Evolutionary conservation across 2,113 vertebrate genomes (phyloP).

Genomic region (Petrocephalus zakoni): DNA sequence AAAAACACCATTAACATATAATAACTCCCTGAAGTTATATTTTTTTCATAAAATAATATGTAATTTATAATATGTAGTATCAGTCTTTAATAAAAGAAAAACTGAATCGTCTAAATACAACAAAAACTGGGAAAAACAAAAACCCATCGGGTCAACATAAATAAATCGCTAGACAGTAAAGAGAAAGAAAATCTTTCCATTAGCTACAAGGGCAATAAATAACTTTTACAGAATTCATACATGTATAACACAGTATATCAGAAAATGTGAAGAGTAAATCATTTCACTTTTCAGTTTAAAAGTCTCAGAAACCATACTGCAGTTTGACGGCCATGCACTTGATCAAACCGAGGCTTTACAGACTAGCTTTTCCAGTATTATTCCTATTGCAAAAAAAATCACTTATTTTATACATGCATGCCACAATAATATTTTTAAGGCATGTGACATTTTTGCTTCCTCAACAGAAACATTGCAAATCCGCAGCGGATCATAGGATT

Average conservation of each 20-base stretch:
- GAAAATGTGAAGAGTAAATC: neutral
- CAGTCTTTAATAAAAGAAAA: neutral
- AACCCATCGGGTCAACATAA: neutral
- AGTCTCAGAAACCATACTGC: neutral
- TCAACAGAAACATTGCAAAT: neutral
- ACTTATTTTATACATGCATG: neutral
- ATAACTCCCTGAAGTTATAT: neutral
- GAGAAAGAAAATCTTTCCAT: neutral
- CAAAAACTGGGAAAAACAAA: neutral
- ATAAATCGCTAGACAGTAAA: neutral
- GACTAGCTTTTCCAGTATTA: neutral
- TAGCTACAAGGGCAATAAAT: neutral
- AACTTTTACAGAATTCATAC: neutral
- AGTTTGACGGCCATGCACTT: neutral
- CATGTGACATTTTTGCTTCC: conserved; percentile 7
- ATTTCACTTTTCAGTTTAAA: neutral
- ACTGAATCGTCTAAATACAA: neutral
- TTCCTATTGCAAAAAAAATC: neutral
- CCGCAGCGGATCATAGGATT: neutral
- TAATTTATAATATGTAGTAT: neutral
- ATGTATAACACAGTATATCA: neutral
- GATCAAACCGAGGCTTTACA: neutral
- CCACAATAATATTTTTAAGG: conserved; percentile 6
- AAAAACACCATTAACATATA: neutral
- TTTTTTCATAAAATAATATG: neutral